These are phyloP conservation scores for Neodiprion fabricii DNA, from an alignment of 1,140 invertebrate genomes.

Conservation along the genomic window DNA sequence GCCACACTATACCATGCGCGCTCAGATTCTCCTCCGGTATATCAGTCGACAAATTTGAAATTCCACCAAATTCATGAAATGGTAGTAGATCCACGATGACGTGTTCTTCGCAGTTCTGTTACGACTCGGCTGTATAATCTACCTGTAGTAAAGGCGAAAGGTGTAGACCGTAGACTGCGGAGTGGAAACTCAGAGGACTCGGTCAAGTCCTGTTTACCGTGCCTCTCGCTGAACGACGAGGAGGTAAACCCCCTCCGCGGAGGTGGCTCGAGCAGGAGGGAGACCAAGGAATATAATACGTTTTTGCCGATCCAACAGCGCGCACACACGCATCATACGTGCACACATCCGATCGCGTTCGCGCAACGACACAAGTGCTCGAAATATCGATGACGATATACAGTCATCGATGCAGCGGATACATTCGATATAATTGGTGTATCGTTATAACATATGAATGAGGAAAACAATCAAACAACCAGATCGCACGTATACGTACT, in stretches of 20 bases:
- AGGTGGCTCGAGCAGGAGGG: not conserved
- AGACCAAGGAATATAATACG: not conserved
- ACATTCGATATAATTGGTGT: not conserved
- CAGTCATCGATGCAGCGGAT: not conserved
- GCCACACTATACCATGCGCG: not conserved
- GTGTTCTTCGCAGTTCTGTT: not conserved
- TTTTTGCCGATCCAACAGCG: not conserved
- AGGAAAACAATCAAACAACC: not conserved
- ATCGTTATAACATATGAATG: too few relatives aligned
- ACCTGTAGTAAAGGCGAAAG: not conserved
- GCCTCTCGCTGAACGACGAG: not conserved
- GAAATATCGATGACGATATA: not conserved
- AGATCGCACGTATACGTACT: not conserved
- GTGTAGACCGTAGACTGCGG: conserved; percentile 4
- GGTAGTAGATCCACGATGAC: not conserved
- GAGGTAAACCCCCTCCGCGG: not conserved
- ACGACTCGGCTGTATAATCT: not conserved
- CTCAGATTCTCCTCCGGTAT: not conserved
- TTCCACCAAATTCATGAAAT: not conserved
- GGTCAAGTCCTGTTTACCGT: conserved; percentile 6
- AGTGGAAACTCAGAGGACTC: not conserved
- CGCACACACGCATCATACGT: not conserved
- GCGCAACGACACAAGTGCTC: not conserved
- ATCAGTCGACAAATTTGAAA: not conserved
- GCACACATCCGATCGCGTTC: not conserved